Base-by-base conservation (phyloP, 2,888 invertebrate genomes). In the Drosophila affinis region DNA sequence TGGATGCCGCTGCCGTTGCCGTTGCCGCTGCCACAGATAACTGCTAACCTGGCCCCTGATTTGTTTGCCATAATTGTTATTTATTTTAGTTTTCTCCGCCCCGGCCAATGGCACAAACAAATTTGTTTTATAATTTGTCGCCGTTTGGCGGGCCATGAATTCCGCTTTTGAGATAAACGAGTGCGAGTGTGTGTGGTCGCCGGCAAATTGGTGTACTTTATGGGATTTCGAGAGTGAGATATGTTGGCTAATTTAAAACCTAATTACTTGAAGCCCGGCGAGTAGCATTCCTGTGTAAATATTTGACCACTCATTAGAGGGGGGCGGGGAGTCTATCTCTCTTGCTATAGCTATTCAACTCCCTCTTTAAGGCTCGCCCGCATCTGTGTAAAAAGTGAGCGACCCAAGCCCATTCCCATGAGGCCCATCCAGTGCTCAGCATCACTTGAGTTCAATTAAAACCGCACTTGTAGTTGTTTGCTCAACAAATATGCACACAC, bases 381-480 rank as follows among this genome's bases (percentile, higher is more conserved):
- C 62, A 51, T 53, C 62, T 27, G 61, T 62, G 72, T 45, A 68
- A 77, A 79, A 77, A 75, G 32, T 24, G 47, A 62, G 62, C 47
- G 46, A 21, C 21, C 21, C 21, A 21, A 3, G 21, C 21, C 21
- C 21, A 21, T 21, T 21, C 21, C 21, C 21, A 21, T 12, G 24
- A 27, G 0, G 32, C 12, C 32, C 51, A 64, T 52, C 62, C 52
- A 57, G 61, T 14, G 61, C 51, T 44, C 67, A 71, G 58, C 59
- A 69, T 65, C 88, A 89, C 80, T 85, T 89, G 75, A 87, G 89
- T 88, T 85, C 85, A 88, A 89, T 85, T 86, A 88, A 84, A 85
- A 88, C 84, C 88, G 76, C 84, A 86, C 88, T 85, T 72, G 84
- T 82, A 83, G 73, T 89, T 89, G 88, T 88, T 88, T 88, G 78